phyloP scores from a whole-genome alignment of 1,140 invertebrate species.

The Zophobas morio region DNA sequence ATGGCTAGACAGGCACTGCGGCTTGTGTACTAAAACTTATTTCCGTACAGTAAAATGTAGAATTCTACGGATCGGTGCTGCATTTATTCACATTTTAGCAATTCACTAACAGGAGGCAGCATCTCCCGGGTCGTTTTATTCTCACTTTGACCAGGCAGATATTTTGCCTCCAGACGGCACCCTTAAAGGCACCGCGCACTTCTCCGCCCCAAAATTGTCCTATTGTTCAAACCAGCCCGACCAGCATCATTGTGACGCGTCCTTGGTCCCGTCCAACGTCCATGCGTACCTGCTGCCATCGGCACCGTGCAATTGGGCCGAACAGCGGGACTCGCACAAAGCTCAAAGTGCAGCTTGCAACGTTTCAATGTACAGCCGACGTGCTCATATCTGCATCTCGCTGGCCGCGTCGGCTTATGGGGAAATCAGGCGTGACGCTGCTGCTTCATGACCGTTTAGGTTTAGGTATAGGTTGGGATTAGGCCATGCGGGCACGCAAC shows the following conservation, averaged over 20 bases:
- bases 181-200: too few species aligned
- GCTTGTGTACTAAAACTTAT: too few species aligned
- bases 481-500: conserved; percentile 4
- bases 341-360: conserved; percentile 16
- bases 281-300: conserved; percentile 25
- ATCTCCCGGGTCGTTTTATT: too few species aligned
- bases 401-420: not conserved
- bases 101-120: too few species aligned
- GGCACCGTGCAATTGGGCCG: conserved; percentile 50
- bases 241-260: conserved; percentile 33
- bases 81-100: too few species aligned
- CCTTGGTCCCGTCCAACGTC: conserved; percentile 39
- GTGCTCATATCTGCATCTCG: not conserved
- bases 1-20: too few species aligned
- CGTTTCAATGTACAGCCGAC: too few species aligned
- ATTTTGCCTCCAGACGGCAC: too few species aligned
- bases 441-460: conserved; percentile 1
- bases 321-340: conserved; percentile 34
- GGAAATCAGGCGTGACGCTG: conserved; percentile 2
- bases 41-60: too few species aligned
- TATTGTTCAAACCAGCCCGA: conserved; percentile 27
- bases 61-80: too few species aligned
- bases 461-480: not conserved
- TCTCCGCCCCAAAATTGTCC: not conserved
- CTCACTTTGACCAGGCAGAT: too few species aligned